Percentiles rank a stretch among this genome's conserved stretches.
These are phyloP conservation scores for Acleris literana DNA, from an alignment of 2,888 invertebrate species.

Conservation along the genomic window DNA sequence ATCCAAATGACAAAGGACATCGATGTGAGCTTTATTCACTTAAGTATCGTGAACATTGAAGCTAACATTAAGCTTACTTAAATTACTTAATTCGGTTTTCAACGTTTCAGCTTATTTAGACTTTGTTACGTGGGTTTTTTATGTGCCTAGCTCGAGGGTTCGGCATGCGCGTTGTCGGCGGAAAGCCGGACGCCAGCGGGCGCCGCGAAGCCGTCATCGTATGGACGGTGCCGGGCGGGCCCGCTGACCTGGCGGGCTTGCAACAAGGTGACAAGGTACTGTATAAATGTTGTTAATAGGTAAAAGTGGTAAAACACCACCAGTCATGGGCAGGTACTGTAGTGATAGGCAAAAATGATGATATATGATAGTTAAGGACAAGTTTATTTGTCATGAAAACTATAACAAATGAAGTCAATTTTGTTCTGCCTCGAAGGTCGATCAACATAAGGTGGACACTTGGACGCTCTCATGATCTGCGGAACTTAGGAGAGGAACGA, in stretches of 20 bases:
- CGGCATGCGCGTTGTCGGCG: conserved; percentile 97
- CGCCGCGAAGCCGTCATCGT: conserved; percentile 95
- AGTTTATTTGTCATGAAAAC: too few relatives aligned
- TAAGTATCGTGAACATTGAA: not conserved
- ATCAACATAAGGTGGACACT: too few relatives aligned
- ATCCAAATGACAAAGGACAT: conserved; percentile 92
- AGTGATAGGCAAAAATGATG: too few relatives aligned
- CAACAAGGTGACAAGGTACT: conserved; percentile 93
- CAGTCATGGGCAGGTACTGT: too few relatives aligned
- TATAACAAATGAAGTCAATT: too few relatives aligned
- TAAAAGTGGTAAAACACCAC: not conserved
- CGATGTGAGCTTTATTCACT: conserved; percentile 86
- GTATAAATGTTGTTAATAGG: not conserved
- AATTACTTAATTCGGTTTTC: not conserved
- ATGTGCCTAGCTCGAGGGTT: conserved; percentile 89
- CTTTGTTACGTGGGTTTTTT: not conserved
- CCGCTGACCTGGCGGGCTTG: conserved; percentile 94
- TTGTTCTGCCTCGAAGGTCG: too few relatives aligned
- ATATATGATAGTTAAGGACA: too few relatives aligned
- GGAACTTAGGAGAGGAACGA: too few relatives aligned
- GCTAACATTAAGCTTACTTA: not conserved
- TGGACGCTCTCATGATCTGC: too few relatives aligned
- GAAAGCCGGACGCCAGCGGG: conserved; percentile 93
- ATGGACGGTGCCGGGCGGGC: conserved; percentile 95
- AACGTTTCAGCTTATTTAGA: not conserved